These are phyloP conservation scores for Drosophila yakuba DNA, from an alignment of 1,140 invertebrate genomes.

Conservation along the genomic window DNA sequence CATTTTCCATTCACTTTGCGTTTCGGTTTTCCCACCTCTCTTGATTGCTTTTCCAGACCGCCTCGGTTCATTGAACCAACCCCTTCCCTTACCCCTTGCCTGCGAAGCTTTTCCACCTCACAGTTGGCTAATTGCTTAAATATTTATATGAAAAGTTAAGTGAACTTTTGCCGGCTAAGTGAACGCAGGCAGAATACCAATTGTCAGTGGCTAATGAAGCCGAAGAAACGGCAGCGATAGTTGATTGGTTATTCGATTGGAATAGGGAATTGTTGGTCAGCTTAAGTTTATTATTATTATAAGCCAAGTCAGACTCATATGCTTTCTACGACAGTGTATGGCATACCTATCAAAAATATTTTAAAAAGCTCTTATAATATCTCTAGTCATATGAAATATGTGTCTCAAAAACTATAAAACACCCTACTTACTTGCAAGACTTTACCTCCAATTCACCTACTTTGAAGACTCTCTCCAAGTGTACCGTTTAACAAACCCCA, in stretches of 20 bases:
- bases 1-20: constrained; percentile 82
- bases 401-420: too few relatives aligned
- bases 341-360: too few relatives aligned
- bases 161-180: constrained; percentile 57
- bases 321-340: too few relatives aligned
- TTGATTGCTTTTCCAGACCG: constrained; percentile 74
- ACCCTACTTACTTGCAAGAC: too few relatives aligned
- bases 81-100: constrained; percentile 18
- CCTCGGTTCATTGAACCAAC: constrained; percentile 66
- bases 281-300: too few relatives aligned
- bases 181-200: constrained; percentile 59
- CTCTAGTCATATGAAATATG: too few relatives aligned
- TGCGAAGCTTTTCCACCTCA: constrained; percentile 5
- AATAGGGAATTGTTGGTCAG: background rate
- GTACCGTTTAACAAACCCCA: background rate
- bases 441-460: background rate
- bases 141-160: constrained; percentile 60
- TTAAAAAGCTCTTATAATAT: too few relatives aligned
- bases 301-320: too few relatives aligned
- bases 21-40: constrained; percentile 72
- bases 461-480: background rate
- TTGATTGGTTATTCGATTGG: background rate
- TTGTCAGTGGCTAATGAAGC: constrained; percentile 9
- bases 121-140: constrained; percentile 74
- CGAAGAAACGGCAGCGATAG: background rate